Conservation (phyloP, 1,140 invertebrate genomes). For the Drosophila nasuta region DNA sequence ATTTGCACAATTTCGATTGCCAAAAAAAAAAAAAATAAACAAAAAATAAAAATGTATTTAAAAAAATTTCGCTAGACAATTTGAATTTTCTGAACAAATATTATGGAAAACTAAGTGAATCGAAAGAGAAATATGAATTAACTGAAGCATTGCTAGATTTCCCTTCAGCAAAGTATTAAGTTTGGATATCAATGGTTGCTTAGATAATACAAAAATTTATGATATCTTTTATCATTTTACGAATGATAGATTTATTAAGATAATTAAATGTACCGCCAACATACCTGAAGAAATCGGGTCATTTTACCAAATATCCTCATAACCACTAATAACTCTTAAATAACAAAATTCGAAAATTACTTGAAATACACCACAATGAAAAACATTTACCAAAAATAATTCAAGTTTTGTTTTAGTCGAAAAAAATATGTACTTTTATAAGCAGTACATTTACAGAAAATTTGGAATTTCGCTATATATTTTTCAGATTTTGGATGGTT, state of each 20-base stretch:
- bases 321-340: background rate
- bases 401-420: background rate
- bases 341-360: background rate
- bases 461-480: slow-evolving; percentile 20
- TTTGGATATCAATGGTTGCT: slow-evolving; percentile 2
- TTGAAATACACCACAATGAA: background rate
- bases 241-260: no score
- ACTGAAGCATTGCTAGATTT: background rate
- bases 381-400: background rate
- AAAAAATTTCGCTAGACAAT: slow-evolving; percentile 16
- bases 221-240: no score
- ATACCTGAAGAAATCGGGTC: slow-evolving; percentile 45
- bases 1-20: slow-evolving; percentile 15
- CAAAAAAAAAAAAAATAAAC: slow-evolving; percentile 12
- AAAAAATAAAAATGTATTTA: background rate
- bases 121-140: background rate
- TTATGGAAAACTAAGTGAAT: background rate
- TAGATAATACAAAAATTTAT: background rate
- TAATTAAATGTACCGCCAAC: background rate
- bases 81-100: slow-evolving; percentile 8
- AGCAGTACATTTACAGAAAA: slow-evolving; percentile 7
- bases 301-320: slow-evolving; percentile 64
- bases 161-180: background rate
- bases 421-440: background rate
- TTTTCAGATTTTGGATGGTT: slow-evolving; percentile 11